Evolutionary conservation across 2,797 vertebrate species (phyloP).

Genomic region (Sebastes vulpes): DNA sequence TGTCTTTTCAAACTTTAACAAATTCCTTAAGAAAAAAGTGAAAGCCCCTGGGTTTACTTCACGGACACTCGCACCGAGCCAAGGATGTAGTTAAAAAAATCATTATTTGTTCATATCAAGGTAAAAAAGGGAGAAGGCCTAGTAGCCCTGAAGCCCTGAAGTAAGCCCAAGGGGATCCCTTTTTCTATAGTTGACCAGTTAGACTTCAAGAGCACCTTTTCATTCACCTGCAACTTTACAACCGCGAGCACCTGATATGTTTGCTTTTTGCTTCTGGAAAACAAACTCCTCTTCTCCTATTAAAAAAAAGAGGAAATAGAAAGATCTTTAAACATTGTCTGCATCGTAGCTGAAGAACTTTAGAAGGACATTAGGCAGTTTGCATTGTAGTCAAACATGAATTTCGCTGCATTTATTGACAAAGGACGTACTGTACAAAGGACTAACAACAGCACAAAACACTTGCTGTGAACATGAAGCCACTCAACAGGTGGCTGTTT

Average conservation of each 20-base stretch:
- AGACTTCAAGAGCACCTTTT: background rate
- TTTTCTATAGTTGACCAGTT: background rate
- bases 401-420: background rate
- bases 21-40: background rate
- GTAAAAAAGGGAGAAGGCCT: background rate
- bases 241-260: background rate
- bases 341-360: background rate
- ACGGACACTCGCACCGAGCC: background rate
- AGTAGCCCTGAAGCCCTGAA: background rate
- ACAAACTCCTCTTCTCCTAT: background rate
- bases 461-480: background rate
- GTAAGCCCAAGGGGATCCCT: background rate
- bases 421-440: background rate
- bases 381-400: background rate
- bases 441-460: background rate
- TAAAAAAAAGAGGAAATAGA: background rate
- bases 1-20: background rate
- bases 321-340: background rate
- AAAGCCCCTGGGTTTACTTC: background rate
- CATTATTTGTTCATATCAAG: background rate
- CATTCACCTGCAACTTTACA: background rate
- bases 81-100: background rate
- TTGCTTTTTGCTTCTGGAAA: background rate
- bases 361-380: background rate
- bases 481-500: background rate